Evolutionary conservation across 2,797 vertebrate genomes (phyloP).

Genomic region (Ceyx erithaca): DNA sequence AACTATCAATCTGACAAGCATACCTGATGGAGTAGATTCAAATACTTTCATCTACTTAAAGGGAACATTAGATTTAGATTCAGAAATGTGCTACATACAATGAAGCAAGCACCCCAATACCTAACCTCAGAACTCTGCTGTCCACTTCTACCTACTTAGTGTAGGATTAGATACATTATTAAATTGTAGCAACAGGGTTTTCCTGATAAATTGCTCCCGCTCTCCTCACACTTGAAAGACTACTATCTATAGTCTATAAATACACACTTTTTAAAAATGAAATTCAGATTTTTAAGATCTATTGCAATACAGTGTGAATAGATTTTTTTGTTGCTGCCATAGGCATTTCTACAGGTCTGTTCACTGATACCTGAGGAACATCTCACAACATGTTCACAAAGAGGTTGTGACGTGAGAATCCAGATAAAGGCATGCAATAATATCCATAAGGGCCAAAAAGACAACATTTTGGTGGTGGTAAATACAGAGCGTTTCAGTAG

Average conservation of each 20-base stretch:
- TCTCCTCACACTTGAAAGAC: background rate
- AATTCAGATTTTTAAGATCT: background rate
- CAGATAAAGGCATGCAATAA: background rate
- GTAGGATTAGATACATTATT: accelerated
- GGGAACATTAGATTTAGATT: background rate
- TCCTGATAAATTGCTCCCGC: background rate
- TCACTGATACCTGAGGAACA: background rate
- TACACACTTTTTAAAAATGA: background rate
- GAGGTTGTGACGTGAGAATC: background rate
- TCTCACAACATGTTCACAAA: background rate
- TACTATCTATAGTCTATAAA: background rate
- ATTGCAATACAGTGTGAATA: background rate
- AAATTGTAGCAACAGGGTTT: background rate
- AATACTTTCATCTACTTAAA: background rate
- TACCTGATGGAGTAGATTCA: background rate
- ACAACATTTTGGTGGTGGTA: background rate
- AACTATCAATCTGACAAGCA: background rate
- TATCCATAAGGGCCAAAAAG: background rate
- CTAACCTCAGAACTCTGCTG: background rate
- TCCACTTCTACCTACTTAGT: background rate
- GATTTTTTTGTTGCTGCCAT: background rate
- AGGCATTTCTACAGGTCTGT: background rate
- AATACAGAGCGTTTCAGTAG: background rate
- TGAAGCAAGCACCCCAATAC: background rate
- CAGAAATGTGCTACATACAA: background rate